Percentiles rank a stretch among this genome's conserved stretches.
phyloP scores from a whole-genome alignment of 2,888 invertebrate species.

The Pegoplata infirma region DNA sequence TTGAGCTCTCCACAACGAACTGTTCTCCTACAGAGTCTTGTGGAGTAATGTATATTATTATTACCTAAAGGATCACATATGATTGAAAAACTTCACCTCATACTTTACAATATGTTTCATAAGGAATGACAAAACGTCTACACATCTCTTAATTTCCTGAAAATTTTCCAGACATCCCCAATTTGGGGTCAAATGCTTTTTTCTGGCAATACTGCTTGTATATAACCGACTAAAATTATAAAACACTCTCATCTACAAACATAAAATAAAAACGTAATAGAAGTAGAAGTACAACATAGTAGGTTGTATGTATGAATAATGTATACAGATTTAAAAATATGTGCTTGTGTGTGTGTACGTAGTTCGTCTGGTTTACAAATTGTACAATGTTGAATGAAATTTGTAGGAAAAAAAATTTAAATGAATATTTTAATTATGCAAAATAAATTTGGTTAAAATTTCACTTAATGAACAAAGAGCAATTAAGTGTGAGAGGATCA shows the following conservation, averaged over 20 bases:
- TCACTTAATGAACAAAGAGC: slow-evolving; percentile 39
- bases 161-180: too few relatives aligned
- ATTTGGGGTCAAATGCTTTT: too few relatives aligned
- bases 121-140: too few relatives aligned
- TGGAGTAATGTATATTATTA: too few relatives aligned
- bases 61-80: too few relatives aligned
- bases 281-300: neutral
- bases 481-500: slow-evolving; percentile 17
- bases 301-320: neutral
- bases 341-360: too few relatives aligned
- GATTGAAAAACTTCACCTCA: too few relatives aligned
- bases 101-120: too few relatives aligned
- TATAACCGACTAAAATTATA: neutral
- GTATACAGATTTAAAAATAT: neutral
- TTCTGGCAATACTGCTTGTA: neutral
- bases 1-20: too few relatives aligned
- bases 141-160: too few relatives aligned
- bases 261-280: neutral
- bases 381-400: neutral
- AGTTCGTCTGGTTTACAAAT: neutral
- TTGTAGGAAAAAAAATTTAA: slow-evolving; percentile 2
- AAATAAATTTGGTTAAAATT: slow-evolving; percentile 45
- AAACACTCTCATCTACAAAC: neutral
- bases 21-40: too few relatives aligned
- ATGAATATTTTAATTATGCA: slow-evolving; percentile 49